phyloP scores from a whole-genome alignment of 1,140 invertebrate genomes.

The Euwallacea fornicatus region DNA sequence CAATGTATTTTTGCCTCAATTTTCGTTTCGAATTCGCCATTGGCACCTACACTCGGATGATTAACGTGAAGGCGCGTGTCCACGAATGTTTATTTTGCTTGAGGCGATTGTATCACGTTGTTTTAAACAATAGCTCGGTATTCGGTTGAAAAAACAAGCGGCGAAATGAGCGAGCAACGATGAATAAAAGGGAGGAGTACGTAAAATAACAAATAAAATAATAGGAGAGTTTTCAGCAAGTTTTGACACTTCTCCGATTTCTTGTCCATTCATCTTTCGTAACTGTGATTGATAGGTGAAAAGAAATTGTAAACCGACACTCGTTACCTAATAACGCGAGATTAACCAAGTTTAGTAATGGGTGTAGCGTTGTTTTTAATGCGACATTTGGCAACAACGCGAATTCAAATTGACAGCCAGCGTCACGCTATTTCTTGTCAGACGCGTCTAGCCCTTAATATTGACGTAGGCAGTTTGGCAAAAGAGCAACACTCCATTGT shows the following conservation, averaged over 20 bases:
- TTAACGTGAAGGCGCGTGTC: constrained; percentile 11
- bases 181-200: constrained; percentile 3
- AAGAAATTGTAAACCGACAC: too few species aligned
- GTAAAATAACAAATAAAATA: constrained; percentile 18
- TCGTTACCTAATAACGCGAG: too few species aligned
- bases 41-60: background rate
- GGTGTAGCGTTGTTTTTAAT: too few species aligned
- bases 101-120: constrained; percentile 10
- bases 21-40: background rate
- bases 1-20: background rate
- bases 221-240: constrained; percentile 15
- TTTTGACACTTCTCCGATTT: constrained; percentile 7
- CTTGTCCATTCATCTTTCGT: background rate
- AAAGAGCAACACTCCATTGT: too few species aligned
- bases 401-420: too few species aligned
- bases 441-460: too few species aligned
- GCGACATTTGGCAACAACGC: too few species aligned
- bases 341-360: too few species aligned
- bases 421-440: too few species aligned
- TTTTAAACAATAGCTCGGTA: constrained; percentile 17
- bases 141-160: constrained; percentile 13
- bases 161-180: constrained; percentile 1
- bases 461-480: too few species aligned
- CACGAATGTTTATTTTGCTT: constrained; percentile 11
- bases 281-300: too few species aligned